These are phyloP conservation scores for Tenodera sinensis DNA, from an alignment of 2,888 invertebrate genomes.

Conservation along the genomic window DNA sequence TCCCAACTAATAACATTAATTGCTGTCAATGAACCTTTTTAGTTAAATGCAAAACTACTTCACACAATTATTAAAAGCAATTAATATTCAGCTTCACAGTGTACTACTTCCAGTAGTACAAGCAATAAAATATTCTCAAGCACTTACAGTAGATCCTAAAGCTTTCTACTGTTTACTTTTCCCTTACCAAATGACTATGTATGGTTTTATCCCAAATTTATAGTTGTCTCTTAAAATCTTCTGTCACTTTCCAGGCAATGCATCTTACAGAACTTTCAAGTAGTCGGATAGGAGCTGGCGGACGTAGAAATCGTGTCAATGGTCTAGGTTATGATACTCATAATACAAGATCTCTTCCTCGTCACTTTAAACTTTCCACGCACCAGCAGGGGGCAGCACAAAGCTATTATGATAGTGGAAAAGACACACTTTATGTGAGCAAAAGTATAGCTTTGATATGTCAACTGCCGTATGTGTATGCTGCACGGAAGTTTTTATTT, in stretches of 20 bases:
- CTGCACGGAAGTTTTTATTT: conserved; percentile 79
- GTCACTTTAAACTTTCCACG: conserved; percentile 82
- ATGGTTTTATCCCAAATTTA: no score
- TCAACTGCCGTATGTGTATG: conserved; percentile 85
- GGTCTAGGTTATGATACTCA: conserved; percentile 51
- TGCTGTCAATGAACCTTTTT: no score
- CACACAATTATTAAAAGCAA: no score
- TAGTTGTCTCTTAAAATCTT: no score
- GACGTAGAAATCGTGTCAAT: conserved; percentile 12
- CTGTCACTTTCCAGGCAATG: conserved; percentile 61
- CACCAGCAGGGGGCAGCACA: conserved; percentile 73
- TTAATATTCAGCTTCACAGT: no score
- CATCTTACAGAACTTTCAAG: conserved; percentile 85
- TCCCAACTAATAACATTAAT: no score
- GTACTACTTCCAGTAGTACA: no score
- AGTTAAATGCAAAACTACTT: no score
- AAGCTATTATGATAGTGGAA: conserved; percentile 87
- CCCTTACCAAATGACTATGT: no score
- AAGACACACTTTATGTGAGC: conserved; percentile 91
- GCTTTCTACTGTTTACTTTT: no score
- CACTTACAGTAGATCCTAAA: no score
- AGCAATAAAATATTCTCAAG: no score
- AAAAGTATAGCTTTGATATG: conserved; percentile 93
- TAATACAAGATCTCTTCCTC: conserved; percentile 79
- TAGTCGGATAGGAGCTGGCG: conserved; percentile 52